Conservation (phyloP, 2,113 vertebrate species). For the Syngnathus typhle region DNA sequence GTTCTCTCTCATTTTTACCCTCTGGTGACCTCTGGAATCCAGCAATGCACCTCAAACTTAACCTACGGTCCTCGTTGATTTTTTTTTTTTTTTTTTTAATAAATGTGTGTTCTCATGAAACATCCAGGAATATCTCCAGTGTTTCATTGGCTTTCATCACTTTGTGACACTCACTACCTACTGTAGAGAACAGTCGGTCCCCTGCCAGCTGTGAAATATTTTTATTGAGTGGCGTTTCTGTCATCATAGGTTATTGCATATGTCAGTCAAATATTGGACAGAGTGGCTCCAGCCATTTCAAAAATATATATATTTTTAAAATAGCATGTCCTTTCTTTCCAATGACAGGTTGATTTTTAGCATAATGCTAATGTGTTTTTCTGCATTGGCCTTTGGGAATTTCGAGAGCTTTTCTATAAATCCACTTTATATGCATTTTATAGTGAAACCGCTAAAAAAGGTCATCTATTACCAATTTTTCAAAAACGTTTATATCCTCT, state of each 20-base stretch:
- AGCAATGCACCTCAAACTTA: background rate
- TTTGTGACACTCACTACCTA: conserved; percentile 22
- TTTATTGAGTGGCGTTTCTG: conserved; percentile 19
- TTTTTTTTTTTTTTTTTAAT: background rate
- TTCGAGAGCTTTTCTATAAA: too few relatives aligned
- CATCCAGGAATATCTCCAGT: conserved; percentile 9
- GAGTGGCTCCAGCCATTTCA: background rate
- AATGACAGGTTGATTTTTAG: background rate
- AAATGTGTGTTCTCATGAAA: background rate
- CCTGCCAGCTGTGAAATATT: conserved; percentile 14
- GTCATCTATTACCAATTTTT: too few relatives aligned
- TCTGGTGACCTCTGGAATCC: conserved; percentile 28
- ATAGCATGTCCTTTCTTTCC: background rate
- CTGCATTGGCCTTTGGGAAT: background rate
- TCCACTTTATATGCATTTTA: too few relatives aligned
- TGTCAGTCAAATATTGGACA: conserved; percentile 33
- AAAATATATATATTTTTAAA: background rate
- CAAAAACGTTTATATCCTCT: background rate
- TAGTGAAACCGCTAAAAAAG: too few relatives aligned
- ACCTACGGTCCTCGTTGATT: conserved; percentile 6
- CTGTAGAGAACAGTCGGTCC: conserved; percentile 16
- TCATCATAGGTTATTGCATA: conserved; percentile 28
- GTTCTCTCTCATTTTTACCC: conserved; percentile 27
- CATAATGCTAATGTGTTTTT: background rate
- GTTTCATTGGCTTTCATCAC: conserved; percentile 22